phyloP scores from a whole-genome alignment of 2,113 vertebrate genomes.

The Hippoglossus stenolepis region DNA sequence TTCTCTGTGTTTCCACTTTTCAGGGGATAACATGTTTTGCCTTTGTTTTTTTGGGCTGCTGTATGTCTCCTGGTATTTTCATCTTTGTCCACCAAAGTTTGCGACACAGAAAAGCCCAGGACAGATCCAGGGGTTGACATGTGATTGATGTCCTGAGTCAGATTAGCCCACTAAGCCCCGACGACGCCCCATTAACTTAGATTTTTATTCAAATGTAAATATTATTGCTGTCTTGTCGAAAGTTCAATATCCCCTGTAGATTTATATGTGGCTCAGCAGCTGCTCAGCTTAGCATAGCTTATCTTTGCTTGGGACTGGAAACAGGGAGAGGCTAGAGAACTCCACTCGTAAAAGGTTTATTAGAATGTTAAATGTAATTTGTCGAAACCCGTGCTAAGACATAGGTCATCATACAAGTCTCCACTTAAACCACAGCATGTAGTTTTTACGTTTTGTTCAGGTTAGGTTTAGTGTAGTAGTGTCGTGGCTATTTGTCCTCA shows the following conservation, averaged over 20 bases:
- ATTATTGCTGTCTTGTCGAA: background rate
- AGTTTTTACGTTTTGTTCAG: too few relatives aligned
- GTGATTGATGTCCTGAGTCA: background rate
- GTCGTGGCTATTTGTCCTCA: too few relatives aligned
- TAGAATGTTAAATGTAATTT: too few relatives aligned
- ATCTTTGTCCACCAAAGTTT: background rate
- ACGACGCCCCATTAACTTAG: background rate
- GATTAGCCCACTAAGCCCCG: background rate
- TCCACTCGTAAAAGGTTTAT: too few relatives aligned
- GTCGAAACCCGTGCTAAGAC: too few relatives aligned
- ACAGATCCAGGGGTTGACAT: background rate
- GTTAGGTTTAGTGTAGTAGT: too few relatives aligned
- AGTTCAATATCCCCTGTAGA: background rate
- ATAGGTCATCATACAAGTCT: too few relatives aligned
- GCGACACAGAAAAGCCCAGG: background rate
- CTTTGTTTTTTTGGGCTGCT: background rate
- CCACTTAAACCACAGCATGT: too few relatives aligned
- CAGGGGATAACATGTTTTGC: background rate
- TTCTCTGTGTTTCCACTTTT: slow-evolving; percentile 41
- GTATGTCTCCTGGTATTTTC: background rate
- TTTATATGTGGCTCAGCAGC: background rate
- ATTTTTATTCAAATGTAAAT: background rate
- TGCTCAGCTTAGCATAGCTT: background rate
- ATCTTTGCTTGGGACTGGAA: background rate
- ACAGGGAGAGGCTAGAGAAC: background rate